phyloP scores from a whole-genome alignment of 2,888 invertebrate genomes.

The Empis livida region DNA sequence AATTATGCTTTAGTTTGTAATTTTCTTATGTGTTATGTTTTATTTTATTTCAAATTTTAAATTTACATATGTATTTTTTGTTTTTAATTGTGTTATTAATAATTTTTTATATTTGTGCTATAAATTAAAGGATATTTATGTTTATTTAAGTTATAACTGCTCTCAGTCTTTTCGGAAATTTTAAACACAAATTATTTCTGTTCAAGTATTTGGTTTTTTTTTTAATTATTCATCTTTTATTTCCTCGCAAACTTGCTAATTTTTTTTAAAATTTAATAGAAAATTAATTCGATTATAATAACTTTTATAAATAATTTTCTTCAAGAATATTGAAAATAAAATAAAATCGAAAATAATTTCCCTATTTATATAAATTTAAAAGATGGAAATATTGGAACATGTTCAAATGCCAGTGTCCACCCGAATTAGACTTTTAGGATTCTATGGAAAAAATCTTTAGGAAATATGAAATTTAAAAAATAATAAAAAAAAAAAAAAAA shows the following conservation, averaged over 20 bases:
- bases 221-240: too few species aligned
- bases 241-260: too few species aligned
- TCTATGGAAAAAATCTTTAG: conserved; percentile 36
- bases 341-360: conserved; percentile 3
- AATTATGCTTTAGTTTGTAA: background rate
- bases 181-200: too few species aligned
- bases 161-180: too few species aligned
- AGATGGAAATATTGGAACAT: conserved; percentile 37
- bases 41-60: background rate
- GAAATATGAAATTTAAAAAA: conserved; percentile 3
- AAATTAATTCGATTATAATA: background rate
- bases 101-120: conserved; percentile 3
- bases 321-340: conserved; percentile 1
- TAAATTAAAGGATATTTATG: too few species aligned
- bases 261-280: background rate
- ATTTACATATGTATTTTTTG: background rate
- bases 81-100: conserved; percentile 6
- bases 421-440: conserved; percentile 36
- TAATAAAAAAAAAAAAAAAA: background rate
- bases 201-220: too few species aligned
- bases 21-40: background rate
- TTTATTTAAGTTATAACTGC: too few species aligned
- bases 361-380: conserved; percentile 2
- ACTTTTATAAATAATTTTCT: background rate
- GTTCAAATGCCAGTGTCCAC: conserved; percentile 36